A percentile compares a stretch with the other conserved stretches of the same genome.
Conservation (phyloP, 2,888 invertebrate genomes). For the Mesochorus sp. region DNA sequence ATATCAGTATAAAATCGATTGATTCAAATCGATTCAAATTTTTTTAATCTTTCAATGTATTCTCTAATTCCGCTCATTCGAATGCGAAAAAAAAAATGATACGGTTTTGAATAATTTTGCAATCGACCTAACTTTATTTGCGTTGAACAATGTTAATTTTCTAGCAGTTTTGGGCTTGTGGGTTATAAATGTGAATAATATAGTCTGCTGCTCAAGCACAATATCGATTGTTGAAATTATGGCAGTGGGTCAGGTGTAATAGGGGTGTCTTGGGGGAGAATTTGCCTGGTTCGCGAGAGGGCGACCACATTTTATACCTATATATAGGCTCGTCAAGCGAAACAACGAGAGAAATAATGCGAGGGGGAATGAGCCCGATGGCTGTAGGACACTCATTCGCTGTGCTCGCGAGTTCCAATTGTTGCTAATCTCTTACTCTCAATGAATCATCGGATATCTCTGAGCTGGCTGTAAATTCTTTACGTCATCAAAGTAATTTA, state of each 20-base stretch:
- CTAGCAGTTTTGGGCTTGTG: no score
- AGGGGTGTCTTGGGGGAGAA: constrained; percentile 43
- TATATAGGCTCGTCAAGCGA: constrained; percentile 47
- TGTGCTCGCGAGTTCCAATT: constrained; percentile 41
- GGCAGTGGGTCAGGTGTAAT: constrained; percentile 72
- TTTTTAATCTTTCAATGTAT: no score
- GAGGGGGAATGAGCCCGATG: constrained; percentile 30
- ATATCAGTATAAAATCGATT: no score
- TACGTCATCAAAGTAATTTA: no score
- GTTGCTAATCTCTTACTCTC: constrained; percentile 31
- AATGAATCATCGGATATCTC: constrained; percentile 33
- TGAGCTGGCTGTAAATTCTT: not conserved
- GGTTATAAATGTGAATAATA: not conserved
- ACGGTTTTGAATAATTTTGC: no score
- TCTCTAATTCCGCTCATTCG: no score
- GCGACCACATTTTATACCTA: not conserved
- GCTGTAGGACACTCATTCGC: constrained; percentile 9
- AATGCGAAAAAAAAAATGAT: no score
- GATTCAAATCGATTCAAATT: no score
- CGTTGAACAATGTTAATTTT: no score
- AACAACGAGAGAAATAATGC: constrained; percentile 46
- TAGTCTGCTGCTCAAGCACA: not conserved
- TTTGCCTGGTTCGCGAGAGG: constrained; percentile 28
- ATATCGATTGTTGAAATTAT: constrained; percentile 80
- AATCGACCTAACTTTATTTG: no score